Percentiles rank a stretch among this genome's conserved stretches.
Evolutionary conservation across 2,113 vertebrate genomes (phyloP).

Genomic region (Murina feae): DNA sequence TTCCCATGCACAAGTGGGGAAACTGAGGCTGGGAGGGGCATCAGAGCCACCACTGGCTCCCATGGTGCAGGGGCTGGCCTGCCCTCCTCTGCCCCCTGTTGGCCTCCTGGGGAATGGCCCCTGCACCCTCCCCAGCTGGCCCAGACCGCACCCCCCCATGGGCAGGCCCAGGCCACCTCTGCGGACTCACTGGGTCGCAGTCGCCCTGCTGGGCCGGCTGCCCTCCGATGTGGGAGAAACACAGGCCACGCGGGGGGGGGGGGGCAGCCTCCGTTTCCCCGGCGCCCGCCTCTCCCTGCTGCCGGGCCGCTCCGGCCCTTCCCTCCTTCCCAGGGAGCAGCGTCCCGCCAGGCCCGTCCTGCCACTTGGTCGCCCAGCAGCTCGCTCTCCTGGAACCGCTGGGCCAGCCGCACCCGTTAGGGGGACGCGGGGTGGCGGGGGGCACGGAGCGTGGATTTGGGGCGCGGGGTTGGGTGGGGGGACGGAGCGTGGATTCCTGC

Average conservation of each 20-base stretch:
- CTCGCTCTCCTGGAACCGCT: not conserved
- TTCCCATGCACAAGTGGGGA: not conserved
- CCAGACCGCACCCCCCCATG: rapidly evolving
- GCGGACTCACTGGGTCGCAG: rapidly evolving
- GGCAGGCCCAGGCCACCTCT: too few species aligned
- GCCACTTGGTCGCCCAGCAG: not conserved
- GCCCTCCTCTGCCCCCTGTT: not conserved
- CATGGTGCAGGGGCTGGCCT: rapidly evolving
- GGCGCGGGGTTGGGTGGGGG: too few species aligned
- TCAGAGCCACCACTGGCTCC: rapidly evolving
- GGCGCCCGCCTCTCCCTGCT: rapidly evolving
- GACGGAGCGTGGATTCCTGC: too few species aligned
- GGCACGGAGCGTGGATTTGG: too few species aligned
- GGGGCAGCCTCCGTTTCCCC: not conserved
- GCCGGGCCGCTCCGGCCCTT: not conserved
- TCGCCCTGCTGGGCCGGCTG: not conserved
- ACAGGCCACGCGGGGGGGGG: rapidly evolving
- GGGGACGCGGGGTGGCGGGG: too few species aligned
- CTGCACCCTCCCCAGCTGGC: rapidly evolving
- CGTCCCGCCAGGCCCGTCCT: not conserved
- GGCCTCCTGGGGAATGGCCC: rapidly evolving
- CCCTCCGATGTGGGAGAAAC: rapidly evolving
- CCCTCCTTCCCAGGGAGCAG: not conserved
- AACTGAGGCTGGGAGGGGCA: not conserved
- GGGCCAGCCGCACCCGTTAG: too few species aligned